Conservation (phyloP, 2,113 vertebrate genomes). For the Donacobius atricapilla region DNA sequence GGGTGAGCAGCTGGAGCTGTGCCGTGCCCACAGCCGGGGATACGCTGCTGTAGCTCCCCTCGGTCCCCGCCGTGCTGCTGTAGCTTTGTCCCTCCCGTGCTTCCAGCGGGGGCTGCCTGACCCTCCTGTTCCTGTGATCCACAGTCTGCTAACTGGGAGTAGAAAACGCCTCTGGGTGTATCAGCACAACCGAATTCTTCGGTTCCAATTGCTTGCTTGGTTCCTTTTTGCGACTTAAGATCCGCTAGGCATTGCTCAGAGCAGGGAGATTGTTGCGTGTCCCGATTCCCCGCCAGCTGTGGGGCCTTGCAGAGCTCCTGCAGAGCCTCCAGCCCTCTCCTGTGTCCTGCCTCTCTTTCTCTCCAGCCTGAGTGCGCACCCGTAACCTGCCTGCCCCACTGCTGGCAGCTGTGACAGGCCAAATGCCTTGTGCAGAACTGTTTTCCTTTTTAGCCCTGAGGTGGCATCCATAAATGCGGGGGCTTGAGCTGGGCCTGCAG, state of each 20-base stretch:
- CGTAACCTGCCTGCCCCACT: background rate
- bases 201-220: fast-evolving
- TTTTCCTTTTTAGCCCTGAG: background rate
- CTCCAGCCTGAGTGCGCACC: background rate
- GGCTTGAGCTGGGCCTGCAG: background rate
- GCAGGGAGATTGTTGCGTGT: background rate
- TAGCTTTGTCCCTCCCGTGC: background rate
- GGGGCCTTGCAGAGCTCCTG: background rate
- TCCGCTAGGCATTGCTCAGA: fast-evolving
- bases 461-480: background rate
- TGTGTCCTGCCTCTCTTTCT: background rate
- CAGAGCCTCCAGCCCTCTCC: background rate
- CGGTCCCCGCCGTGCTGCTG: background rate
- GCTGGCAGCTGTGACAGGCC: background rate
- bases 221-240: background rate
- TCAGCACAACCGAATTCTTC: background rate
- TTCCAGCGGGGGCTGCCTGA: background rate
- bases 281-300: fast-evolving
- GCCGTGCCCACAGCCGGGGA: background rate
- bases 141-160: fast-evolving
- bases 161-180: background rate
- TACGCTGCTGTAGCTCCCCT: background rate
- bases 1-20: fast-evolving
- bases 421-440: no score
- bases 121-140: background rate